Evolutionary conservation across 2,888 invertebrate genomes (phyloP).

Genomic region (Malthinus flaveolus): DNA sequence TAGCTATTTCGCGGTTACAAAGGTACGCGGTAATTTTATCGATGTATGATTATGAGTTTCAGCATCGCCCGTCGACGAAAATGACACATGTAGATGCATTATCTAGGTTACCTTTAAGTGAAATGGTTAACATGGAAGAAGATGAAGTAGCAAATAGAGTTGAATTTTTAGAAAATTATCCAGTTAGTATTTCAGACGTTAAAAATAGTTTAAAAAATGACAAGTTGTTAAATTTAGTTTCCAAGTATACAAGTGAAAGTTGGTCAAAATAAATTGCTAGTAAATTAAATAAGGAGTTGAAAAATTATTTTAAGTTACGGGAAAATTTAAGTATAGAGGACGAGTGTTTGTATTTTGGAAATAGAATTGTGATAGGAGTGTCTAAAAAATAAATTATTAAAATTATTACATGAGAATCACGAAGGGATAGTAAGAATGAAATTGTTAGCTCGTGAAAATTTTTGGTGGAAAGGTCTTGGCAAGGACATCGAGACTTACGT

Average conservation of each 20-base stretch:
- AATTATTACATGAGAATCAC: slow-evolving; percentile 6
- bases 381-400: neutral
- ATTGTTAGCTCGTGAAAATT: slow-evolving; percentile 26
- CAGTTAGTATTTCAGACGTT: neutral
- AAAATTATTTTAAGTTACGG: slow-evolving; percentile 10
- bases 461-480: slow-evolving; percentile 34
- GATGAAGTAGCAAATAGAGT: neutral
- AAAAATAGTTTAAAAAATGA: slow-evolving; percentile 1
- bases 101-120: slow-evolving; percentile 1
- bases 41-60: slow-evolving; percentile 1
- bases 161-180: neutral
- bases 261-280: slow-evolving; percentile 9
- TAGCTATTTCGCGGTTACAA: slow-evolving; percentile 7
- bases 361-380: slow-evolving; percentile 27
- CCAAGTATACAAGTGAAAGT: slow-evolving; percentile 10
- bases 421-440: slow-evolving; percentile 33
- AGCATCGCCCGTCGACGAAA: neutral
- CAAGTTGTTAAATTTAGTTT: slow-evolving; percentile 2
- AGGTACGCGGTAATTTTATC: neutral
- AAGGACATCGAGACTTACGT: slow-evolving; percentile 29
- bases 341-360: slow-evolving; percentile 32
- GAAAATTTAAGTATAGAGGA: slow-evolving; percentile 21
- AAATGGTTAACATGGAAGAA: neutral
- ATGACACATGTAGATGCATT: slow-evolving; percentile 3
- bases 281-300: neutral